A percentile compares a stretch with the other conserved stretches of the same genome.
Evolutionary conservation across 2,888 invertebrate species (phyloP).

Genomic region (Gnatocerus cornutus): DNA sequence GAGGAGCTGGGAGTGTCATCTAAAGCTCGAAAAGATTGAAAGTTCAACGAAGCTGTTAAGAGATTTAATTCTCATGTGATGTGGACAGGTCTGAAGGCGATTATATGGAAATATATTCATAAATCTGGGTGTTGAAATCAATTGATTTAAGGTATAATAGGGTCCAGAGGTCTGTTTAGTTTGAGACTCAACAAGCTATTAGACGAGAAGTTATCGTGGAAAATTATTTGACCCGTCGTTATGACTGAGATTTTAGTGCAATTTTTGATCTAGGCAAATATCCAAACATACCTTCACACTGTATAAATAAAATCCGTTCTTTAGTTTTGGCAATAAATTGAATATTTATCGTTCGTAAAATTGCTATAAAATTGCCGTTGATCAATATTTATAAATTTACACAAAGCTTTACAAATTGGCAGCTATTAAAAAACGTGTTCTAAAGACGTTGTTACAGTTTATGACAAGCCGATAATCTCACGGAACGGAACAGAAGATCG

Average conservation of each 20-base stretch:
- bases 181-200: slow-evolving; percentile 7
- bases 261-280: too few relatives aligned
- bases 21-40: too few relatives aligned
- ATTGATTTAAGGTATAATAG: slow-evolving; percentile 16
- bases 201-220: not conserved
- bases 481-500: slow-evolving; percentile 12
- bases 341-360: too few relatives aligned
- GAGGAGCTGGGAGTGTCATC: not conserved
- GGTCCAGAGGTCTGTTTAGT: not conserved
- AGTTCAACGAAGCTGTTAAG: too few relatives aligned
- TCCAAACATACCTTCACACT: too few relatives aligned
- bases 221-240: too few relatives aligned
- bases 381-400: too few relatives aligned
- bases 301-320: too few relatives aligned
- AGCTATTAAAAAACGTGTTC: not conserved
- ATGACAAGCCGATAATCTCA: slow-evolving; percentile 26
- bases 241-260: too few relatives aligned
- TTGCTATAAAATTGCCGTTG: too few relatives aligned
- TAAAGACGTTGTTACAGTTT: slow-evolving; percentile 11
- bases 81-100: not conserved
- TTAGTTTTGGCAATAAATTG: too few relatives aligned
- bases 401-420: not conserved
- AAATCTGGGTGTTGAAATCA: slow-evolving; percentile 10
- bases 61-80: not conserved
- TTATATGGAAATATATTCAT: slow-evolving; percentile 20